Evolutionary conservation across 2,797 vertebrate genomes (phyloP).

Genomic region (Alca torda): DNA sequence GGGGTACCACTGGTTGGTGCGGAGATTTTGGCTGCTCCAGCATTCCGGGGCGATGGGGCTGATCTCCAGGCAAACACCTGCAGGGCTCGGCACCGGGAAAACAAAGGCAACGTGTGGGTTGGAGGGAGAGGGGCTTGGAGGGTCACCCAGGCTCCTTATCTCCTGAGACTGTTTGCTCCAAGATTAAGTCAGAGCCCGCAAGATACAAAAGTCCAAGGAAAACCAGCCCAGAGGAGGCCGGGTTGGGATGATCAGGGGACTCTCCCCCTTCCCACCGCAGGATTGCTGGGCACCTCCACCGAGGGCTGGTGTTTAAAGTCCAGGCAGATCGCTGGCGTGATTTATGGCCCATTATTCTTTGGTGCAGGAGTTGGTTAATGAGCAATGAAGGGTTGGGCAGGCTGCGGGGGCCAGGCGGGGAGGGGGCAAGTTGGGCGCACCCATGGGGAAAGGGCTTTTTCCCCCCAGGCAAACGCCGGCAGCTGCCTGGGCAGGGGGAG

Average conservation of each 20-base stretch:
- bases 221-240: rapidly evolving
- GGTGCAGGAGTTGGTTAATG: constrained; percentile 45
- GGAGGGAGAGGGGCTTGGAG: not conserved
- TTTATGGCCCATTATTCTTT: constrained; percentile 36
- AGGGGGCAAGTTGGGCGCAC: not conserved
- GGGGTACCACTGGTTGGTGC: not conserved
- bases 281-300: not conserved
- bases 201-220: constrained; percentile 53
- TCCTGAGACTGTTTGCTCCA: constrained; percentile 18
- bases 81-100: not conserved
- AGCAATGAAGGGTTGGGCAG: constrained; percentile 41
- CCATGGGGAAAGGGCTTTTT: not conserved
- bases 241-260: not conserved
- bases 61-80: constrained; percentile 17
- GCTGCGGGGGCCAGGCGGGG: not conserved
- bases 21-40: not conserved
- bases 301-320: constrained; percentile 4
- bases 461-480: rapidly evolving
- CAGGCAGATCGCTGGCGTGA: not conserved
- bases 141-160: constrained; percentile 32
- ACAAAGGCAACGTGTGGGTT: not conserved
- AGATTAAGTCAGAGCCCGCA: constrained; percentile 29
- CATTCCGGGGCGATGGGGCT: not conserved
- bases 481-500: not conserved
- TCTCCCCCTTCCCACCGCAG: not conserved